Base-by-base conservation (phyloP, 1,140 invertebrate genomes). In the Microvelia longipes region DNA sequence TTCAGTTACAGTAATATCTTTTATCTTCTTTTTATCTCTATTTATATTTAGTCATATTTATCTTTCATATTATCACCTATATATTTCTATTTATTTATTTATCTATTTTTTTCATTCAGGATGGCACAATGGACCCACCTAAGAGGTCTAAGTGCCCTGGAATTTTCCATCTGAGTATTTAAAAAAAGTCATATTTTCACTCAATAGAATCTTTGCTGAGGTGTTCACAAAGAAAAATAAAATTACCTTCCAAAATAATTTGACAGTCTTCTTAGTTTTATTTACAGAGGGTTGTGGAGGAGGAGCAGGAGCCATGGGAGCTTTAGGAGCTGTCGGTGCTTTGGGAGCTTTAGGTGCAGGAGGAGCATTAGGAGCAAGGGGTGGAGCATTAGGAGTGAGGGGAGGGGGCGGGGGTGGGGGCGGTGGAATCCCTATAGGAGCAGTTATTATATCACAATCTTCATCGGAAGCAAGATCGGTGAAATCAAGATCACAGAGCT, bases 221-320 rank as follows among this genome's bases (percentile, higher is more conserved):
- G n/a, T n/a, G n/a, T n/a, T n/a, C n/a, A n/a, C n/a, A n/a, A n/a
- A n/a, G n/a, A n/a, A n/a, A n/a, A n/a, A n/a, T n/a, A n/a, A n/a
- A 66, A 11, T 67, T 71, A 77, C 76, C 75, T 77, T 92, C 97
- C 97, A 99, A 79, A 99, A 98, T n/a, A 99, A 82, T 82, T 98
- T 98, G 2, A 98, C 90, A n/a, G 96, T 98, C 80, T 98, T 98
- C 79, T 97, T 98, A 75, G 87, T 94, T 78, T 97, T 97, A 77
- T 90, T 90, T 25, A 85, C 82, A 2, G 78, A 76, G 74, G n/a
- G 81, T 78, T 60, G 80, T 79, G 24, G 81, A 79, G 30, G 83
- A 82, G 81, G 79, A 62, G 60, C 26, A 29, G 70, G 66, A 2
- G 65, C 30, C 25, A 30, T 28, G 0, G 68, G 64, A 24, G 25